Evolutionary conservation across 2,888 invertebrate species (phyloP), one percentile per base, ranked within the genome.

Genomic region (Clanis bilineata): DNA sequence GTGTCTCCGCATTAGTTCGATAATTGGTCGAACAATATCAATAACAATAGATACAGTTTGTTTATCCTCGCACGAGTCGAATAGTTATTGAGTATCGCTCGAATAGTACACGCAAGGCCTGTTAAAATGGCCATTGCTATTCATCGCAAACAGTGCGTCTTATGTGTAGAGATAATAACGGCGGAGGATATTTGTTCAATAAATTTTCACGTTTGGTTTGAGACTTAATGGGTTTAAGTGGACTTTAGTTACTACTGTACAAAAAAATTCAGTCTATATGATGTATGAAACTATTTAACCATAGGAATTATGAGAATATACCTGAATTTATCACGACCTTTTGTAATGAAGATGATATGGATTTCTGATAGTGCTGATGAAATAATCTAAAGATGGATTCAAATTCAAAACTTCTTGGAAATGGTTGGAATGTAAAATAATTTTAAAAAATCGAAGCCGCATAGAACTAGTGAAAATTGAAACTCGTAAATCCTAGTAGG

Each of bases 91-190:
- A 18, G 32, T 51, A 28, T 32, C 7, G 32, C 51, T 18, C 9
- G 10, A 44, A 23, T 23, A 23, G 22, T 41, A 41, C 18, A 22
- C 22, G 23, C 45, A 51, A 51, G 51, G 51, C 18, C 32, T 51
- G 32, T 32, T 51, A 51, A 32, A 51, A 51, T 28, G 51, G 3
- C 18, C 15, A 25, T 32, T 51, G 12, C 51, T 51, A 51, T 51
- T 51, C 28, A 51, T 15, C 9, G 32, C 18, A 51, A 51, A 51
- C 47, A 51, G 51, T 32, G 32, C 10, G 15, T 51, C 51, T 51
- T 51, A 18, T 51, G 25, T 25, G 51, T 28, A 9, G 10, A 51
- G 51, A 51, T 15, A 51, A 51, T 28, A 15, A 10, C 45, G 12
- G 22, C 28, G 5, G 51, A 18, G 18, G 32, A 28, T 51, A 32